Evolutionary conservation across 2,113 vertebrate species (phyloP), one percentile per base, ranked within the genome.

Genomic region (Rhodinocichla rosea): DNA sequence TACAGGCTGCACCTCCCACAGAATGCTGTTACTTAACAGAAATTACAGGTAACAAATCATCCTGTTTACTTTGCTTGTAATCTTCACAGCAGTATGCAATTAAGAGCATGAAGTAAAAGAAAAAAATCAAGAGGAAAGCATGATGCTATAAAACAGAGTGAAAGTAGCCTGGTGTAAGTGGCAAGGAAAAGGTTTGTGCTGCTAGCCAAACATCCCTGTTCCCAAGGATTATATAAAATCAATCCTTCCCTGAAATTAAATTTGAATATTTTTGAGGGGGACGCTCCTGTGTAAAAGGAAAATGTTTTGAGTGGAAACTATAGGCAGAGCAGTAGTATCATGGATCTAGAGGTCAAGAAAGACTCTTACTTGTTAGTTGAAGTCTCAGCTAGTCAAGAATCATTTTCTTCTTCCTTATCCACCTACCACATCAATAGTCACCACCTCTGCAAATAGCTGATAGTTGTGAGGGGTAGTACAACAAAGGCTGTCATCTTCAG

Each of bases 111-210:
- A 70, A n/a, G 40, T 13, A 49, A 67, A 82, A 75, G 53, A 30
- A 86, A 47, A 44, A 62, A 73, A 69, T 32, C 7, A 8, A 24
- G 20, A 75, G 33, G 80, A 56, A 50, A 83, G 83, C 39, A 37
- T 0, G 1, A 28, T 62, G 42, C 7, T 74, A 4, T 67, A 33
- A 79, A 3, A 2, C 1, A 3, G 45, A 42, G 33, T 37, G 10
- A 70, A 89, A 70, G 35, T 3, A 65, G 59, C 20, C 20, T 69
- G 22, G 5, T 64, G 63, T 27, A 39, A 73, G 37, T 37, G 37
- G 26, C 57, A 83, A 65, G 59, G 45, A 47, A 71, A 88, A 73
- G 11, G 10, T 28, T 64, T 69, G 22, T 42, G 53, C 20, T 73
- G 32, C 78, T 39, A 63, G 64, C 8, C 10, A 24, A 59, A 63